Percentiles rank a stretch among this genome's conserved stretches.
Evolutionary conservation across 1,140 invertebrate species (phyloP).

Genomic region (Halictus rubicundus): DNA sequence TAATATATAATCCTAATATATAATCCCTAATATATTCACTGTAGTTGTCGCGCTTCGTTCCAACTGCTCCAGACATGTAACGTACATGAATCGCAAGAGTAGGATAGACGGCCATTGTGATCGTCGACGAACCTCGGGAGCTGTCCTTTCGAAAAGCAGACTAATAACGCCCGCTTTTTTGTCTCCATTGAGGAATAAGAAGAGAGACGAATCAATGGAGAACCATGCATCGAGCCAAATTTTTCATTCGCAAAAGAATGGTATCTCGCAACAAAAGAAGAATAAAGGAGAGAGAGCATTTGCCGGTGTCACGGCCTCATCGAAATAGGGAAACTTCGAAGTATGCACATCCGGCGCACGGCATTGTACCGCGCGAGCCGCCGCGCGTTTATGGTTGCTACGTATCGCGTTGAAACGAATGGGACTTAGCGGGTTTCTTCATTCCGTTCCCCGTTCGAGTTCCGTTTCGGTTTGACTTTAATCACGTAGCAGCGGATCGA

Average conservation of each 20-base stretch:
- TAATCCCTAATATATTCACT: too few relatives aligned
- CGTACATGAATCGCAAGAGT: too few relatives aligned
- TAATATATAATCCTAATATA: too few relatives aligned
- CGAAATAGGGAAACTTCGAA: conserved; percentile 36
- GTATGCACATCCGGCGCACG: conserved; percentile 37
- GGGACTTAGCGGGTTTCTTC: background rate
- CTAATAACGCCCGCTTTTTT: background rate
- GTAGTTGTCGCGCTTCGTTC: too few relatives aligned
- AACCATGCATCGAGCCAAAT: background rate
- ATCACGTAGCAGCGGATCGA: background rate
- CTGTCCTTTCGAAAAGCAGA: too few relatives aligned
- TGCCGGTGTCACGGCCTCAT: conserved; percentile 21
- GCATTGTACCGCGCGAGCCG: conserved; percentile 17
- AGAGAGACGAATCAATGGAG: background rate
- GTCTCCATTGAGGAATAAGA: background rate
- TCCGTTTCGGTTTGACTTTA: background rate
- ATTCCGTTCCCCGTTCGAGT: background rate
- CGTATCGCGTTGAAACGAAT: conserved; percentile 13
- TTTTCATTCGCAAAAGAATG: background rate
- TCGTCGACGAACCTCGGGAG: too few relatives aligned
- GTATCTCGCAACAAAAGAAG: background rate
- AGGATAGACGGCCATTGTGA: too few relatives aligned
- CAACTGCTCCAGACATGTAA: too few relatives aligned
- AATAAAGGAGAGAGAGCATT: conserved; percentile 8
- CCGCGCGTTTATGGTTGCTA: conserved; percentile 19